phyloP scores from a whole-genome alignment of 2,888 invertebrate species.

The Timema cristinae region DNA sequence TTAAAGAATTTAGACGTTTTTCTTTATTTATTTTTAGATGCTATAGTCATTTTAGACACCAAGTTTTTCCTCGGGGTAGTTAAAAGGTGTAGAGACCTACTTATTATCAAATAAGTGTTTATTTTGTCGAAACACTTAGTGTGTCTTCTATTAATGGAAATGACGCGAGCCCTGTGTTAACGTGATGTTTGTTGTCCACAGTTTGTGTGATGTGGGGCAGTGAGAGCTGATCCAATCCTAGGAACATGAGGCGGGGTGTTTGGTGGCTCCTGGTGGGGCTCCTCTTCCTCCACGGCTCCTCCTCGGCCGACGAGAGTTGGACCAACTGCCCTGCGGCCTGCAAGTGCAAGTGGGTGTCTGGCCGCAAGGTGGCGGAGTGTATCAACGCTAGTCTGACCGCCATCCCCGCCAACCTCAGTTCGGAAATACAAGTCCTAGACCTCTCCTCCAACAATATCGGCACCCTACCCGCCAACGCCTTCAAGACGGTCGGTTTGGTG shows the following conservation, averaged over 20 bases:
- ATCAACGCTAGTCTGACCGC: constrained; percentile 58
- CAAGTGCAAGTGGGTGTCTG: constrained; percentile 80
- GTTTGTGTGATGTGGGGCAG: too few species aligned
- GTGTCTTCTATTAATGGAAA: too few species aligned
- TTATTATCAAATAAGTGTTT: too few species aligned
- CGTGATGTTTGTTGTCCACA: too few species aligned
- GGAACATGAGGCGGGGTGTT: constrained; percentile 4
- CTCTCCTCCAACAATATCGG: constrained; percentile 66
- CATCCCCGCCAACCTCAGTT: constrained; percentile 69
- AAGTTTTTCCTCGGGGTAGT: too few species aligned
- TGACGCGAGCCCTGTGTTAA: too few species aligned
- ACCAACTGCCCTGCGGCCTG: constrained; percentile 63
- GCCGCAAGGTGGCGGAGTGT: constrained; percentile 81
- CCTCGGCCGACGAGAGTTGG: constrained; percentile 47
- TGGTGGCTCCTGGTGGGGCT: not conserved
- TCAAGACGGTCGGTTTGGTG: constrained; percentile 63
- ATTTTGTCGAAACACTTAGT: too few species aligned
- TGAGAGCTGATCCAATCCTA: too few species aligned
- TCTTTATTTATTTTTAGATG: too few species aligned
- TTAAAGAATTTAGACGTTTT: too few species aligned
- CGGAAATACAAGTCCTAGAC: constrained; percentile 65
- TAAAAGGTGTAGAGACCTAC: too few species aligned
- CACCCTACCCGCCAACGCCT: constrained; percentile 62
- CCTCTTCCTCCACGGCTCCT: constrained; percentile 28
- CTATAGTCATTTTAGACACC: too few species aligned